Evolutionary conservation across 2,888 invertebrate genomes (phyloP).

Genomic region (Amiota communis): DNA sequence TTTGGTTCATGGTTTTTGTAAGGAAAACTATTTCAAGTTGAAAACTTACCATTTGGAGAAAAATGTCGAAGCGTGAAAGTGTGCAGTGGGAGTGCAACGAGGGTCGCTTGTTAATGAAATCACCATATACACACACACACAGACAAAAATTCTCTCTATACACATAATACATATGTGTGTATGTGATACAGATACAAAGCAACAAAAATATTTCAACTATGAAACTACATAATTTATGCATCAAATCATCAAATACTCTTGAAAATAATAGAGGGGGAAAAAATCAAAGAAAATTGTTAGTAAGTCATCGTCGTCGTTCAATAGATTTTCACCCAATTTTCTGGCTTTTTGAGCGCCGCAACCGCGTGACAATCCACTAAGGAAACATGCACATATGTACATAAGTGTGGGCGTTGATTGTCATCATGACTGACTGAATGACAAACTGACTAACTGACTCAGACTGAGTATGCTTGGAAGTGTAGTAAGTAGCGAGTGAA

Average conservation of each 20-base stretch:
- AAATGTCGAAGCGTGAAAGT: slow-evolving; percentile 30
- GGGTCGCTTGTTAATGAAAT: slow-evolving; percentile 62
- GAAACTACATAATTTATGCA: slow-evolving; percentile 52
- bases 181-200: background rate
- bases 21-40: slow-evolving; percentile 22
- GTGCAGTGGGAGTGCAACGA: slow-evolving; percentile 2
- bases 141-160: slow-evolving; percentile 10
- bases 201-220: slow-evolving; percentile 49
- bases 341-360: slow-evolving; percentile 53
- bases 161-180: too few species aligned
- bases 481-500: background rate
- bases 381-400: background rate
- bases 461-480: too few species aligned
- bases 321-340: slow-evolving; percentile 65
- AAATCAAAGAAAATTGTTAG: slow-evolving; percentile 28
- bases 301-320: slow-evolving; percentile 7
- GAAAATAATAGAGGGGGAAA: slow-evolving; percentile 29
- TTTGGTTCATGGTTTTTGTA: background rate
- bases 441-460: background rate
- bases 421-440: background rate
- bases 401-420: slow-evolving; percentile 11
- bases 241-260: slow-evolving; percentile 27
- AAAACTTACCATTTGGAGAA: background rate
- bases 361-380: slow-evolving; percentile 55
- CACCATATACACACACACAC: slow-evolving; percentile 7